A percentile compares a stretch with the other conserved stretches of the same genome.
These are phyloP conservation scores for Drosophila aldrichi DNA, from an alignment of 2,888 invertebrate genomes.

Conservation along the genomic window DNA sequence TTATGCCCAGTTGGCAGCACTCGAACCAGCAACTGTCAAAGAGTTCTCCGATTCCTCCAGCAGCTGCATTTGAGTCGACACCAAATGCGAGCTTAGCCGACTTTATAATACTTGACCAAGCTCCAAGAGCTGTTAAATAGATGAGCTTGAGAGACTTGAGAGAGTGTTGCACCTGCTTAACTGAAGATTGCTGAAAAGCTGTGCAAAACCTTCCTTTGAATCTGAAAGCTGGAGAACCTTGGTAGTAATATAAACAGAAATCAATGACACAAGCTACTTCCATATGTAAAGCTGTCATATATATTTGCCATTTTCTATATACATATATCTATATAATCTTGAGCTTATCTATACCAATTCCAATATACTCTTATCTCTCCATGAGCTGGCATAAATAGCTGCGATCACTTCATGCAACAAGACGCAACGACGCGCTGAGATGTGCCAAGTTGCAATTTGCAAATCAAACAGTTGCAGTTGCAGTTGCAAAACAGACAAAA, in stretches of 20 bases:
- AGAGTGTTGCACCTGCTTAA: neutral
- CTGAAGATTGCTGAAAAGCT: neutral
- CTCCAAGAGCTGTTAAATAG: neutral
- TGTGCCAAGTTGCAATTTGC: slow-evolving; percentile 54
- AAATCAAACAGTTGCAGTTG: slow-evolving; percentile 51
- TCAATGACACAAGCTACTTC: too few species aligned
- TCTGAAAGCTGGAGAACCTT: too few species aligned
- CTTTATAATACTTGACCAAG: neutral
- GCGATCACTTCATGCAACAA: slow-evolving; percentile 33
- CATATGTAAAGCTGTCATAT: neutral
- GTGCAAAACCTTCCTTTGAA: neutral
- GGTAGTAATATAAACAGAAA: too few species aligned
- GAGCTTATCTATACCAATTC: neutral
- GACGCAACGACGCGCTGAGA: slow-evolving; percentile 34
- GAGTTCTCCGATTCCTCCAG: slow-evolving; percentile 32
- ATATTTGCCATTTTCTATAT: neutral
- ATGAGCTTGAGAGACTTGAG: neutral
- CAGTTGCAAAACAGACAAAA: slow-evolving; percentile 13
- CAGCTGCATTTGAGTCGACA: slow-evolving; percentile 53
- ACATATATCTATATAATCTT: neutral
- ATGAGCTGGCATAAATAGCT: slow-evolving; percentile 10
- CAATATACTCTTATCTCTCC: neutral
- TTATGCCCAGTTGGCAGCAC: slow-evolving; percentile 63
- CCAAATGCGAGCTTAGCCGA: slow-evolving; percentile 18
- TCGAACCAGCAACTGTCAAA: slow-evolving; percentile 54